Percentiles rank a stretch among this genome's conserved stretches.
Evolutionary conservation across 2,797 vertebrate species (phyloP).

Genomic region (Micropoecilia bifurca): DNA sequence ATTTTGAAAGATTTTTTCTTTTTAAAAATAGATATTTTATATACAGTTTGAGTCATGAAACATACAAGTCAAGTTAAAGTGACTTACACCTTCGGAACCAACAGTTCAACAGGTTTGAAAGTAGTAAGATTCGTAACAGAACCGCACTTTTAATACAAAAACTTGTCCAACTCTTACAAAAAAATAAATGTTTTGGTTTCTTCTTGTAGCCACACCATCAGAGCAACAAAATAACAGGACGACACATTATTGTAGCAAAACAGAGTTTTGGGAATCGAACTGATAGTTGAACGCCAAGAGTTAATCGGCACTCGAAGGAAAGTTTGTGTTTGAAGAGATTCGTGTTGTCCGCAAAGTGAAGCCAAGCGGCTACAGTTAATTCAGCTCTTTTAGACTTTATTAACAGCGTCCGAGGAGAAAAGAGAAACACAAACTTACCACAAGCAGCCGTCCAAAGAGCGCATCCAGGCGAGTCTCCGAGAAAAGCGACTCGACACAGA

Average conservation of each 20-base stretch:
- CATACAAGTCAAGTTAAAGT: background rate
- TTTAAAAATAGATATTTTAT: background rate
- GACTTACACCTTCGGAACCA: background rate
- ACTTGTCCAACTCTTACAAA: background rate
- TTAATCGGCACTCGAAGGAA: conserved; percentile 1
- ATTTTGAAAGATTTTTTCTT: too few species aligned
- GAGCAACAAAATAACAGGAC: background rate
- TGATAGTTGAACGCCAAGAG: background rate
- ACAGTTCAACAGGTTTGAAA: conserved; percentile 1
- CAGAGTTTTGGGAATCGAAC: background rate
- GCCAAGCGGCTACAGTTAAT: background rate
- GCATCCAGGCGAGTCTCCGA: conserved; percentile 22
- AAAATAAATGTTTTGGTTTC: background rate
- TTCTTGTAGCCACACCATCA: background rate
- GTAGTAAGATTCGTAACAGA: background rate
- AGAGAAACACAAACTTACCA: conserved; percentile 23
- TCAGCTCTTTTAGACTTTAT: background rate
- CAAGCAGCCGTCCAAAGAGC: conserved; percentile 10
- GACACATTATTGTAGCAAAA: background rate
- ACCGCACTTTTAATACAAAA: background rate
- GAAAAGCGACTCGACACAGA: conserved; percentile 20
- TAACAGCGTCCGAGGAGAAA: background rate
- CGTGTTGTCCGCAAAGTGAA: too few species aligned
- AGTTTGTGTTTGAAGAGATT: conserved; percentile 44
- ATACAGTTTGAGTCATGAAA: background rate